Conservation (phyloP, 2,797 vertebrate species). For the Halcyon badia region DNA sequence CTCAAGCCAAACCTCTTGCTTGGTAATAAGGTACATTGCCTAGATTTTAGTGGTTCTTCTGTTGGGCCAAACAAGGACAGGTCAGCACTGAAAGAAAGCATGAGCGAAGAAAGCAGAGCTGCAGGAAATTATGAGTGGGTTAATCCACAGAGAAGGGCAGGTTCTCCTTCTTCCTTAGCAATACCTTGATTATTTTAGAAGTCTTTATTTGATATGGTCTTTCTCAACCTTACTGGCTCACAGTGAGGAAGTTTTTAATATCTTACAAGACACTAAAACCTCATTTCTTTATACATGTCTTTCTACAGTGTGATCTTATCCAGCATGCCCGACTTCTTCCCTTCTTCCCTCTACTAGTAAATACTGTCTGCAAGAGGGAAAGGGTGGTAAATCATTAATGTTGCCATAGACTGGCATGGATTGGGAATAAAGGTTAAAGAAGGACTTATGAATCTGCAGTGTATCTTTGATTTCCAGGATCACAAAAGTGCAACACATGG, state of each 20-base stretch:
- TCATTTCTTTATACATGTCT: background rate
- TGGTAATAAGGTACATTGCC: background rate
- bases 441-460: background rate
- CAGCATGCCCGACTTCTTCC: background rate
- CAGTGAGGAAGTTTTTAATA: no score
- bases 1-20: background rate
- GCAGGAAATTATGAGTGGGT: background rate
- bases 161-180: background rate
- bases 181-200: no score
- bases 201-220: no score
- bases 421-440: conserved; percentile 24
- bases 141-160: background rate
- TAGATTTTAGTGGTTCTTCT: background rate
- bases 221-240: no score
- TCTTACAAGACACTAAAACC: background rate
- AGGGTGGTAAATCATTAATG: conserved; percentile 4
- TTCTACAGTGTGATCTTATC: background rate
- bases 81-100: background rate
- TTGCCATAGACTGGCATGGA: background rate
- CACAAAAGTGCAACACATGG: background rate
- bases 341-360: background rate
- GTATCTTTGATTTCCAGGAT: background rate
- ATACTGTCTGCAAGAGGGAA: background rate
- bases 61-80: background rate
- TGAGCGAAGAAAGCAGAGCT: background rate